Conservation (phyloP, 2,888 invertebrate species). For the Ganaspis brasiliensis region DNA sequence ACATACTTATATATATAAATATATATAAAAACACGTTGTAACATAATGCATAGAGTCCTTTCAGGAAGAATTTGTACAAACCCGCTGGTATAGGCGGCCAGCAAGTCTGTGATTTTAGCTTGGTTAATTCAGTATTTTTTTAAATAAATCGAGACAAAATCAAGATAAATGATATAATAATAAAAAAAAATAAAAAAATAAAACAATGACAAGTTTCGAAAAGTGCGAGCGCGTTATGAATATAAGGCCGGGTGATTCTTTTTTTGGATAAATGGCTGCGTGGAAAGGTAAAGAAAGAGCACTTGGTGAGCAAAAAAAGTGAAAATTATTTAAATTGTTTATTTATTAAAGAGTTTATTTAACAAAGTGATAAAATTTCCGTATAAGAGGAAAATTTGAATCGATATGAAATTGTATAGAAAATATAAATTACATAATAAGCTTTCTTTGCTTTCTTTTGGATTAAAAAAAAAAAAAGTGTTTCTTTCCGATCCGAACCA, state of each 20-base stretch:
- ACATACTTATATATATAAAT: conserved; percentile 57
- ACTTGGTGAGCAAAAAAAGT: conserved; percentile 47
- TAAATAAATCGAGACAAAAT: conserved; percentile 75
- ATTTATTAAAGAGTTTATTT: too few relatives aligned
- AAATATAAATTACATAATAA: too few relatives aligned
- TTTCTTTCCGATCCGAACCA: conserved; percentile 50
- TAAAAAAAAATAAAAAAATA: conserved; percentile 52
- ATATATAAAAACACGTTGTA: conserved; percentile 68
- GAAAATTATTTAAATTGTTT: too few relatives aligned
- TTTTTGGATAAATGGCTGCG: conserved; percentile 33
- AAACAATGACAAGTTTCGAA: conserved; percentile 60
- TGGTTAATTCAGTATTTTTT: conserved; percentile 81
- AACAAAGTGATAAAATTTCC: too few relatives aligned
- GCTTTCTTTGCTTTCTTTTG: conserved; percentile 7
- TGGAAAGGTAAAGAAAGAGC: conserved; percentile 43
- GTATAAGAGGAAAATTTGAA: conserved; percentile 38
- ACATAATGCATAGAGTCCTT: conserved; percentile 72
- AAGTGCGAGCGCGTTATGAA: conserved; percentile 54
- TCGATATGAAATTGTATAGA: too few relatives aligned
- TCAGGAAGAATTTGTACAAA: conserved; percentile 81
- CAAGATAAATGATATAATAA: conserved; percentile 69
- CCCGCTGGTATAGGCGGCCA: conserved; percentile 72
- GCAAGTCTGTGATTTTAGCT: conserved; percentile 81
- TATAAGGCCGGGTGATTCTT: conserved; percentile 43
- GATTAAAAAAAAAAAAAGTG: background rate